Conservation (phyloP, 2,888 invertebrate species). For the Coremacera marginata region DNA sequence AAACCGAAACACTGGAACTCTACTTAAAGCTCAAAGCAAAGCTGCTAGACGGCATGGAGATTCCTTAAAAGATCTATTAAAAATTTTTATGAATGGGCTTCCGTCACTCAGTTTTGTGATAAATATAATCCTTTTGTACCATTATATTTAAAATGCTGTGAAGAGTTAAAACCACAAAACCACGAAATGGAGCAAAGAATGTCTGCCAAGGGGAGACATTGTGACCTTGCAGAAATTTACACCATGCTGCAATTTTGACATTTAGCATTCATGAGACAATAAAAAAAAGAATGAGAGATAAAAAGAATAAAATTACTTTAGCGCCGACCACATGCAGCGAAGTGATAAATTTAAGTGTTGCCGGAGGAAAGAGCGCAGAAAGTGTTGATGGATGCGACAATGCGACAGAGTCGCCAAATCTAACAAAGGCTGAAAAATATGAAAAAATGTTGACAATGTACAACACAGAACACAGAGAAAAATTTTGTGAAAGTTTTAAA, state of each 20-base stretch:
- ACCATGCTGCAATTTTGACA: constrained; percentile 13
- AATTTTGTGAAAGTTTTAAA: too few species aligned
- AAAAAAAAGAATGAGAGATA: background rate
- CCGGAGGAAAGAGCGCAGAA: background rate
- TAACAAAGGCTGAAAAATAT: background rate
- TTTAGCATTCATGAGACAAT: background rate
- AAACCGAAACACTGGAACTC: background rate
- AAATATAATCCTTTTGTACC: too few species aligned
- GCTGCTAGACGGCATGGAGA: background rate
- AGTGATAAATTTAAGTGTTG: constrained; percentile 11
- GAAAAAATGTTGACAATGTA: background rate
- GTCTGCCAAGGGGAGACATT: background rate
- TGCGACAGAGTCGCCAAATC: background rate
- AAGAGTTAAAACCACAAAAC: constrained; percentile 3
- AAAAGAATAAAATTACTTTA: constrained; percentile 11
- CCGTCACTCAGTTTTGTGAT: background rate
- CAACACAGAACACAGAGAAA: background rate
- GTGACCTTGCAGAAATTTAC: constrained; percentile 31
- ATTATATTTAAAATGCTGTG: too few species aligned
- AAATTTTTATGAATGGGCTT: too few species aligned
- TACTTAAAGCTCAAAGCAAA: background rate
- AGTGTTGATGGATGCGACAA: background rate
- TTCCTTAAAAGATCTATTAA: background rate
- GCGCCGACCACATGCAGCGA: constrained; percentile 21
- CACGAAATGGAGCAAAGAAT: background rate